Evolutionary conservation across 2,113 vertebrate species (phyloP), one percentile per base, ranked within the genome.

Genomic region (Corapipo altera): DNA sequence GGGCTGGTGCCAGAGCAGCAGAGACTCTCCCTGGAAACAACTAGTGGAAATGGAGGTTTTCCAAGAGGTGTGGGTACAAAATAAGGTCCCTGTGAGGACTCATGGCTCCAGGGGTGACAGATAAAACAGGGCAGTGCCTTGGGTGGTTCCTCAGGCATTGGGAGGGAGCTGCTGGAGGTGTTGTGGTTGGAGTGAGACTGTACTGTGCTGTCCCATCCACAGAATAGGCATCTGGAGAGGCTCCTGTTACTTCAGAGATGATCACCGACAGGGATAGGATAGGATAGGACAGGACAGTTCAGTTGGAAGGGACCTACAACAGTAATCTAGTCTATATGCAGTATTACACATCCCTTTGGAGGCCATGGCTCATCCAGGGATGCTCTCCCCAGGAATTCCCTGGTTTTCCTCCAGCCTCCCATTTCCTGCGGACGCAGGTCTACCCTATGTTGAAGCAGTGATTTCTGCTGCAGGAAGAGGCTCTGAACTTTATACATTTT

Each of bases 281-380:
- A 13, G 41, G 8, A 13, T 3, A 17, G 41, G 8, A 39, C 19
- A 11, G 32, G 8, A 16, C 3, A 17, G 39, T 8, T 75, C 3
- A 0, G 13, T 4, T 64, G 44, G 77, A n/a, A 78, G 20, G 46
- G 61, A 33, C 20, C n/a, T 26, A 2, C 14, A 33, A 1, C 0
- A 8, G 5, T 33, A 37, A 23, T 20, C 27, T 69, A 41, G 33
- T 58, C 71, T 48, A 51, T 37, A 55, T 35, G 44, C 39, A 55
- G 7, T 9, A 23, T 2, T 28, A 43, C 52, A 62, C 35, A 23
- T 32, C 58, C 62, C 49, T 65, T 28, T 1, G 3, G 37, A 27
- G 28, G 37, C 32, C 1, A 0, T 37, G 59, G 59, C 44, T 84
- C 70, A 24, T 10, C 80, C 79, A 62, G 67, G 74, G 69, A 48